These are phyloP conservation scores for Agrotis puta DNA, from an alignment of 2,888 invertebrate genomes.

Conservation along the genomic window DNA sequence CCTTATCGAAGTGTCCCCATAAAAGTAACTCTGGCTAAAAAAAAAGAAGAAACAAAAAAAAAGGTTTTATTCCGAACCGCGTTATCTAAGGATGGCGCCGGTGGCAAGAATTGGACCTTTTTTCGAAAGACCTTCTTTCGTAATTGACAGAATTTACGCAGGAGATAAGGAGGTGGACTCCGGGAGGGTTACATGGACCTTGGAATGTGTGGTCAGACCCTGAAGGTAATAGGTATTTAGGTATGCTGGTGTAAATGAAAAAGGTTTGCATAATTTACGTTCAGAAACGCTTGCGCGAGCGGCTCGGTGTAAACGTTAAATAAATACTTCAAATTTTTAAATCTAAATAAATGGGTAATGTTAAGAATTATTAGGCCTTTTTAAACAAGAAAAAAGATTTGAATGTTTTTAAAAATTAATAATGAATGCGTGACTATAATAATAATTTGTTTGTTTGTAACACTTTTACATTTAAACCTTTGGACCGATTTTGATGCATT, in stretches of 20 bases:
- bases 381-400: too few relatives aligned
- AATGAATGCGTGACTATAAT: too few relatives aligned
- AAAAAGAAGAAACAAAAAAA: slow-evolving; percentile 65
- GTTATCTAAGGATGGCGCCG: slow-evolving; percentile 72
- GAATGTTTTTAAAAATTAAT: too few relatives aligned
- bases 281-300: not conserved
- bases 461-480: too few relatives aligned
- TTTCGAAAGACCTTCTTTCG: slow-evolving; percentile 57
- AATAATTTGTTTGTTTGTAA: too few relatives aligned
- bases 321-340: too few relatives aligned
- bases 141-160: slow-evolving; percentile 75
- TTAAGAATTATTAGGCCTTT: too few relatives aligned
- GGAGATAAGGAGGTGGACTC: slow-evolving; percentile 61
- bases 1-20: slow-evolving; percentile 70
- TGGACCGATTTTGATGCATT: too few relatives aligned
- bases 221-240: slow-evolving; percentile 26
- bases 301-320: too few relatives aligned
- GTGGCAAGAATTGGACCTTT: slow-evolving; percentile 68
- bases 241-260: not conserved
- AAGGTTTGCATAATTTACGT: not conserved
- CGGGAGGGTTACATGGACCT: slow-evolving; percentile 43
- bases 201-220: slow-evolving; percentile 48
- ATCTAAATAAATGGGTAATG: too few relatives aligned
- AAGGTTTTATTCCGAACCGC: slow-evolving; percentile 57
- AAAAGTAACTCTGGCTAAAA: slow-evolving; percentile 67